phyloP scores from a whole-genome alignment of 1,140 invertebrate species.

The honey bee (Apis mellifera) region Amel_HAv3.1 CM009942.2:11212501-11213000 shows the following conservation, averaged over 20 bases:
- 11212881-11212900: conserved; percentile 21
- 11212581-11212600: too few species aligned
- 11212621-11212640: too few species aligned
- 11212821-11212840: neutral
- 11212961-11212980: conserved; percentile 16
- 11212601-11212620: too few species aligned
- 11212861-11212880: conserved; percentile 16
- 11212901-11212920: conserved; percentile 48
- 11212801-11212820: neutral
- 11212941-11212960: neutral
- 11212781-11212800: neutral
- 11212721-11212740: too few species aligned
- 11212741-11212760: too few species aligned
- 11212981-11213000: neutral
- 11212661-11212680: too few species aligned
- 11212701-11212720: too few species aligned
- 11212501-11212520: neutral
- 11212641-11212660: too few species aligned
- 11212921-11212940: neutral
- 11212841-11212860: neutral
- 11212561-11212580: too few species aligned
- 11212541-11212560: neutral
- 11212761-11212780: neutral
- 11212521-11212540: neutral
- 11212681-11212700: too few species aligned